Evolutionary conservation across 2,113 vertebrate species (phyloP), one percentile per base, ranked within the genome.

Genomic region (Hiodon tergisus): DNA sequence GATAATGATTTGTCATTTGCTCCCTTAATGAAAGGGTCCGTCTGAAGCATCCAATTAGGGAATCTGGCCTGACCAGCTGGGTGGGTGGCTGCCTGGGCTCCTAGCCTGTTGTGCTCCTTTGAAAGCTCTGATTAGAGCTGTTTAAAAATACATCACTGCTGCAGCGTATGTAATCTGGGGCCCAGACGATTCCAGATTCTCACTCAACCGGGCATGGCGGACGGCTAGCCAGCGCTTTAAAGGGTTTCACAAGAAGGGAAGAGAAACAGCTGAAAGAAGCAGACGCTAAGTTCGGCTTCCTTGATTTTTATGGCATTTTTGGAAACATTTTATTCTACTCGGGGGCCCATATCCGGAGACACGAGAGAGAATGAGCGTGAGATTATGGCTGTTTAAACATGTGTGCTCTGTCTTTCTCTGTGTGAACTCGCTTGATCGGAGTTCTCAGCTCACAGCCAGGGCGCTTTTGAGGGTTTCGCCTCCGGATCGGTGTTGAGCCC

Each of bases 131-230:
- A 9, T 73, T 55, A 51, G 14, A 6, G 16, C 48, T 17, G 60
- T 61, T 61, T 63, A 73, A 73, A 66, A 73, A 52, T 73, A 73
- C 60, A 62, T 52, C 4, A 14, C 57, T 48, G 6, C 14, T 48
- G 2, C 46, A 72, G 61, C 50, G 46, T 52, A 62, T 73, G 51
- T 65, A 66, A 54, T 73, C 52, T 55, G 61, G 14, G 46, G 57
- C 58, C 55, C 58, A 71, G 69, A 55, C 31, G 10, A 47, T 31
- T 71, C 31, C 31, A 72, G 58, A 13, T 6, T 47, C 2, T 47
- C 58, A 11, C 71, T 72, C 8, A 1, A 8, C 47, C 58, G n/a
- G 14, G 13, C 58, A 61, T 46, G 4, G 9, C 71, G 5, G 47
- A 60, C 59, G 11, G 5, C 59, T 14, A 60, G 59, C 59, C 59